Conservation (phyloP, 2,113 vertebrate species). For the Bufo gargarizans region DNA sequence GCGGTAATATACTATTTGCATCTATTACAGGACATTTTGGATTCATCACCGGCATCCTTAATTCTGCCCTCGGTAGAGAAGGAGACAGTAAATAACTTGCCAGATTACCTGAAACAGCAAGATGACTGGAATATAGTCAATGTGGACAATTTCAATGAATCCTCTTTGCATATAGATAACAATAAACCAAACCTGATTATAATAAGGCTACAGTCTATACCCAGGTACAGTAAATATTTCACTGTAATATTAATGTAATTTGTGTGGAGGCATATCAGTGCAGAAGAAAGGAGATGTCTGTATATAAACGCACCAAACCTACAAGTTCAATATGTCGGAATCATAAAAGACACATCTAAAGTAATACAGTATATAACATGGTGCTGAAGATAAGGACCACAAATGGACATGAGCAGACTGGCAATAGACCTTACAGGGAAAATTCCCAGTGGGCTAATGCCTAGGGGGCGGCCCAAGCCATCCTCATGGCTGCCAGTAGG, state of each 20-base stretch:
- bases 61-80: slow-evolving; percentile 71
- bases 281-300: neutral
- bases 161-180: slow-evolving; percentile 61
- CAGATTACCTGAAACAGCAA: slow-evolving; percentile 62
- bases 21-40: slow-evolving; percentile 69
- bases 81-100: slow-evolving; percentile 59
- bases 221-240: slow-evolving; percentile 63
- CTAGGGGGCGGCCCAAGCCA: too few relatives aligned
- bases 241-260: neutral
- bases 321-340: neutral
- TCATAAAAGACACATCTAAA: neutral
- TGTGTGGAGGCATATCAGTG: neutral
- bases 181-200: slow-evolving; percentile 64
- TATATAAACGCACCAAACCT: neutral
- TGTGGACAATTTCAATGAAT: slow-evolving; percentile 46
- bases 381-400: neutral
- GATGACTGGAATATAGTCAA: slow-evolving; percentile 62
- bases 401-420: too few relatives aligned
- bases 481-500: too few relatives aligned
- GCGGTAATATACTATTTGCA: slow-evolving; percentile 28
- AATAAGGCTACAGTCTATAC: slow-evolving; percentile 62
- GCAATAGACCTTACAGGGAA: too few relatives aligned
- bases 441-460: too few relatives aligned
- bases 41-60: slow-evolving; percentile 68
- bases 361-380: neutral